Evolutionary conservation across 2,888 invertebrate genomes (phyloP), one percentile per base, ranked within the genome.

Genomic region (Adela reaumurella): DNA sequence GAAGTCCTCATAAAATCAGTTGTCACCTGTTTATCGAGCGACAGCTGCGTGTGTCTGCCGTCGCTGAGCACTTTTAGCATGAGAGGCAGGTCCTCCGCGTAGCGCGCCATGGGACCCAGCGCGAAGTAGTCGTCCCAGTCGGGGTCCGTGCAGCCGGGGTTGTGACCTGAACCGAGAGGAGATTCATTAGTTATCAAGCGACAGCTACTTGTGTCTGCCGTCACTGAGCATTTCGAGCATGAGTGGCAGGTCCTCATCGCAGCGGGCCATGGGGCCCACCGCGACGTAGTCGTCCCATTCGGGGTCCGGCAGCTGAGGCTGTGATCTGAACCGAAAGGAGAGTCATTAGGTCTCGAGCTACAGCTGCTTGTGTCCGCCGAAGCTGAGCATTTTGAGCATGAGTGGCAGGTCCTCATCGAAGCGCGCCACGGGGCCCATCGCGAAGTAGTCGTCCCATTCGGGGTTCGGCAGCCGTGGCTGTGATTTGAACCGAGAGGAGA

Each of bases 31-130:
- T 81, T 66, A 46, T 82, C 71, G 8, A 86, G 60, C 41, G 68
- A 68, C 35, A 84, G 57, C 44, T 64, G 67, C 2, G 69, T 67
- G 3, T 72, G 68, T 19, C 76, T 70, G 1, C 81, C 73, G 57
- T 86, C 83, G 19, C 77, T 74, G 59, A 93, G 77, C 17, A 87
- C 83, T 62, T 87, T 87, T 41, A 94, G 73, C 54, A 94, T 72
- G 1, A 93, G 78, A 1, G 85, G 77, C 51, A 97, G 69, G 68
- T 97, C 97, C 56, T 85, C 85, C 10, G 94, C 91, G 63, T 94
- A 95, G 51, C 96, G 83, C 35, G 89, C 85, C 82, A 97, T 86
- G 0, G 96, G 94, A 1, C 95, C 96, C 42, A 94, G 81, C 19
- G 88, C 83, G 48, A 95, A 87, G 62, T 88, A 89, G 49, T 84